phyloP scores from a whole-genome alignment of 2,113 vertebrate species.

The Garra rufa region DNA sequence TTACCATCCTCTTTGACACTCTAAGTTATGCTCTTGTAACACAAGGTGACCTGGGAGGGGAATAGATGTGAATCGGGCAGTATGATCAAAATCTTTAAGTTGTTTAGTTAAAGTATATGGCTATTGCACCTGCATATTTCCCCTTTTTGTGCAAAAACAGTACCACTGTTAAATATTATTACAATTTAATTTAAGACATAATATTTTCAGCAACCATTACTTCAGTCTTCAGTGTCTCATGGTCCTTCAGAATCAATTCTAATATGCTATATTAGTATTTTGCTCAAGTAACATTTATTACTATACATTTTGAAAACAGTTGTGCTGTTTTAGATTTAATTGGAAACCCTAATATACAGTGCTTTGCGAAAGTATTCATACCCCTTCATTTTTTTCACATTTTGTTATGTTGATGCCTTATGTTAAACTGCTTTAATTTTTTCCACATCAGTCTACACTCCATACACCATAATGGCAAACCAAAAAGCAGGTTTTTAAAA shows the following conservation, averaged over 20 bases:
- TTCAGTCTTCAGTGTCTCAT: not conserved
- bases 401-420: too few species aligned
- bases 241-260: not conserved
- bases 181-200: not conserved
- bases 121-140: too few species aligned
- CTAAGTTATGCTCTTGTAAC: constrained; percentile 22
- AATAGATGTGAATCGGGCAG: not conserved
- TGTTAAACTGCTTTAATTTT: too few species aligned
- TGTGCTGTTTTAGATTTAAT: not conserved
- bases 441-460: too few species aligned
- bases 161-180: not conserved
- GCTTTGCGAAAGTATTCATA: too few species aligned
- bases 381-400: too few species aligned
- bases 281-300: not conserved
- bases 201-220: not conserved
- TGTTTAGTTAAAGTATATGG: not conserved
- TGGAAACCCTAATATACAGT: not conserved
- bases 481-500: too few species aligned
- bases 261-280: not conserved
- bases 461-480: too few species aligned
- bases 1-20: constrained; percentile 12
- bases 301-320: not conserved
- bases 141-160: too few species aligned
- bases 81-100: not conserved
- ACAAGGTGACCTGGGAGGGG: constrained; percentile 23